Percentiles rank a stretch among this genome's conserved stretches.
phyloP scores from a whole-genome alignment of 2,888 invertebrate species.

The Agrypnus murinus region DNA sequence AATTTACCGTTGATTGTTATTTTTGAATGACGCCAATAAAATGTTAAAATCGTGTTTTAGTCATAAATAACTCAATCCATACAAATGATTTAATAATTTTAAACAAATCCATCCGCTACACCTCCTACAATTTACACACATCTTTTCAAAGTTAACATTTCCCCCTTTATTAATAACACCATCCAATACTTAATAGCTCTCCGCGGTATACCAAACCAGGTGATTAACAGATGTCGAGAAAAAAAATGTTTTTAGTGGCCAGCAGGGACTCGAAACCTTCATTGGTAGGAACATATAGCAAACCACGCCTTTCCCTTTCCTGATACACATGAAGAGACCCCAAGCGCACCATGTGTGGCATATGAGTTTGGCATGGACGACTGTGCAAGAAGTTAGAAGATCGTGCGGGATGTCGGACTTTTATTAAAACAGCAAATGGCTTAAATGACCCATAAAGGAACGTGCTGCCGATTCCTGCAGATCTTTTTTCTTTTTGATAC shows the following conservation, averaged over 20 bases:
- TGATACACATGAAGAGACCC: conserved; percentile 42
- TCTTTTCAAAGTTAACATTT: too few species aligned
- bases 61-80: too few species aligned
- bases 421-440: conserved; percentile 57
- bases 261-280: conserved; percentile 56
- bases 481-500: conserved; percentile 22
- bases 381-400: conserved; percentile 52
- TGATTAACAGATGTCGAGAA: conserved; percentile 68
- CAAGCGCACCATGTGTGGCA: conserved; percentile 64
- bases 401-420: conserved; percentile 50
- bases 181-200: conserved; percentile 62
- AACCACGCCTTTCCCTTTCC: conserved; percentile 52
- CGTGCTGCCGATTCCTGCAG: conserved; percentile 49
- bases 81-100: too few species aligned
- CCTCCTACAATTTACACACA: too few species aligned
- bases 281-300: conserved; percentile 53
- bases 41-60: too few species aligned
- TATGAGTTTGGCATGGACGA: conserved; percentile 62
- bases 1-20: too few species aligned
- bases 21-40: too few species aligned
- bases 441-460: conserved; percentile 51
- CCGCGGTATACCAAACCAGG: conserved; percentile 64
- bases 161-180: conserved; percentile 53
- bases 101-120: too few species aligned
- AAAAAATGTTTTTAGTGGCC: conserved; percentile 60